Percentiles rank a stretch among this genome's conserved stretches.
These are phyloP conservation scores for Gila orcuttii DNA, from an alignment of 2,113 vertebrate genomes.

Conservation along the genomic window DNA sequence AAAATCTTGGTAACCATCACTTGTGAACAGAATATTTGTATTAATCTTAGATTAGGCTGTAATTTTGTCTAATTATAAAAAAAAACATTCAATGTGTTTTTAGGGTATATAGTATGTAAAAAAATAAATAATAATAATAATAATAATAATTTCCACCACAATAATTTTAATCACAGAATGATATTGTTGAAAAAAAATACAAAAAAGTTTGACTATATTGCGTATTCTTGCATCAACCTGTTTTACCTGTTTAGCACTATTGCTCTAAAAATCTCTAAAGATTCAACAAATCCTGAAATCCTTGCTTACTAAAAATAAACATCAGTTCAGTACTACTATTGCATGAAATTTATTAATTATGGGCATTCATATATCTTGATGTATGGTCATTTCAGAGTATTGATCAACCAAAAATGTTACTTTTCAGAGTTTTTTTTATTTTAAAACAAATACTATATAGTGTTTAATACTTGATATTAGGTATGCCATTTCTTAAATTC, in stretches of 20 bases:
- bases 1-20: not conserved
- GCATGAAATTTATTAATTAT: not conserved
- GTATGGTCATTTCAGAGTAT: not conserved
- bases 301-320: not conserved
- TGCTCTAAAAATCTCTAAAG: not conserved
- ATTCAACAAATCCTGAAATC: not conserved
- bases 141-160: not conserved
- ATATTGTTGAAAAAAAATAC: not conserved
- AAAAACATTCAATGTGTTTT: not conserved
- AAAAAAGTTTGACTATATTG: not conserved
- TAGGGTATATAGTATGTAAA: not conserved
- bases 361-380: not conserved
- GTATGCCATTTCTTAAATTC: not conserved
- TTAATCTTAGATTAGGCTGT: not conserved
- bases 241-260: not conserved
- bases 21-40: not conserved
- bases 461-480: not conserved
- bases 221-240: not conserved
- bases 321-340: not conserved
- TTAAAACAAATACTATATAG: not conserved
- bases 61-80: not conserved
- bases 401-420: not conserved
- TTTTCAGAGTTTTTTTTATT: not conserved
- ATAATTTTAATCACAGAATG: not conserved
- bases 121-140: too few species aligned